These are phyloP conservation scores for Xestia sexstrigata DNA, from an alignment of 2,888 invertebrate species.

Conservation along the genomic window DNA sequence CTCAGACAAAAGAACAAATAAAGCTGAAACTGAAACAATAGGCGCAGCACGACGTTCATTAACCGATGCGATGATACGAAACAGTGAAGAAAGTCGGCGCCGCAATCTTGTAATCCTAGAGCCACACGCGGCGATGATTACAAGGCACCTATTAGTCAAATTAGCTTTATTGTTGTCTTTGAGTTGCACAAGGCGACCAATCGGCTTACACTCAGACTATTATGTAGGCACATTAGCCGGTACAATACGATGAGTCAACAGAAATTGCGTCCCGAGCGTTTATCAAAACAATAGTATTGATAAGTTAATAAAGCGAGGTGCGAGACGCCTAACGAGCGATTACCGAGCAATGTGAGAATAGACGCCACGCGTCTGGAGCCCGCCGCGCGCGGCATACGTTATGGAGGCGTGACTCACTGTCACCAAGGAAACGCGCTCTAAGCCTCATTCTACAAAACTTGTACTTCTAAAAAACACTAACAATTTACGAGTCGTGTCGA, in stretches of 20 bases:
- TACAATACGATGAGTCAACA: constrained; percentile 90
- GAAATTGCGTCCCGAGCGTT: constrained; percentile 86
- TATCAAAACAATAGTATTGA: constrained; percentile 91
- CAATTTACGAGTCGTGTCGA: constrained; percentile 81
- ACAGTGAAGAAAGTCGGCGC: constrained; percentile 79
- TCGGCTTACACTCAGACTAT: constrained; percentile 89
- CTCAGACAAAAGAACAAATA: constrained; percentile 71
- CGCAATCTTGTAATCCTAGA: constrained; percentile 87
- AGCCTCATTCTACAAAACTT: constrained; percentile 67
- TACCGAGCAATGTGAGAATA: constrained; percentile 81
- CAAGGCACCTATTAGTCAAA: constrained; percentile 91
- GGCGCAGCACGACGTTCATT: constrained; percentile 84
- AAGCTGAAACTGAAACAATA: constrained; percentile 85
- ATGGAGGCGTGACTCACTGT: constrained; percentile 82
- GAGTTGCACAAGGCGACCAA: constrained; percentile 85
- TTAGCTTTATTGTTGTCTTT: constrained; percentile 89
- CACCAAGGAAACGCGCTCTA: constrained; percentile 68
- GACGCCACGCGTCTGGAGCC: constrained; percentile 79
- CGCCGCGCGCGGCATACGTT: constrained; percentile 82
- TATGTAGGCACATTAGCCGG: constrained; percentile 83
- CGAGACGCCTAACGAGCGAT: constrained; percentile 87
- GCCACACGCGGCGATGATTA: constrained; percentile 90
- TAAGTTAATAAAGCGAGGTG: constrained; percentile 89
- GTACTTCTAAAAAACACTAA: constrained; percentile 73
- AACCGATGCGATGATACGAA: constrained; percentile 74